These are phyloP conservation scores for Idaea dimidiata DNA, from an alignment of 2,888 invertebrate genomes.

Conservation along the genomic window DNA sequence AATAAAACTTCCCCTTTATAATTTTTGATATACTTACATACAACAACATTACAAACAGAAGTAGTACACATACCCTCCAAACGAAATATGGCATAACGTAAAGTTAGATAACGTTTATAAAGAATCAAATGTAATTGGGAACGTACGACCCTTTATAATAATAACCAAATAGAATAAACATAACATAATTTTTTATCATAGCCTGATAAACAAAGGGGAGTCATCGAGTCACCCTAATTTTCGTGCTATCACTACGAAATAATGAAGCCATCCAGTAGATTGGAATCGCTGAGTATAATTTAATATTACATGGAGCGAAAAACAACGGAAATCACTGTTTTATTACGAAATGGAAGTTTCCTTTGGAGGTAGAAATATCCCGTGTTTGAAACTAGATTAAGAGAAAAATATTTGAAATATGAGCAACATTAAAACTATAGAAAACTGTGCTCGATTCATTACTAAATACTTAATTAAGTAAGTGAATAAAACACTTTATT, in stretches of 20 bases:
- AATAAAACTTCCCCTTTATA: too few relatives aligned
- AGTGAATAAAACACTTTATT: too few relatives aligned
- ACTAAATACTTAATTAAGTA: too few relatives aligned
- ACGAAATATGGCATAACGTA: slow-evolving; percentile 24
- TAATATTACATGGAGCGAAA: slow-evolving; percentile 8
- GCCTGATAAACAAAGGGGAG: slow-evolving; percentile 19
- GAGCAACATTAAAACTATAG: slow-evolving; percentile 14
- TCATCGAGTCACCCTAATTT: slow-evolving; percentile 14
- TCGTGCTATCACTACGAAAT: slow-evolving; percentile 10
- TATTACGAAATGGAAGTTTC: neutral
- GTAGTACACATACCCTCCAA: neutral
- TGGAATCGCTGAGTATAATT: slow-evolving; percentile 11
- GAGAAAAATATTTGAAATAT: slow-evolving; percentile 13
- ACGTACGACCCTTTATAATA: slow-evolving; percentile 21
- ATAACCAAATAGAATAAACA: slow-evolving; percentile 15
- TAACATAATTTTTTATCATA: slow-evolving; percentile 23
- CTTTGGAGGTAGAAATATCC: neutral
- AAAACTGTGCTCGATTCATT: too few relatives aligned
- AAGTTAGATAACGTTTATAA: slow-evolving; percentile 18
- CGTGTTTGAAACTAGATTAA: slow-evolving; percentile 8
- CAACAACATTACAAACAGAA: too few relatives aligned
- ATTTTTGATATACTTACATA: too few relatives aligned
- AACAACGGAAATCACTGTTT: slow-evolving; percentile 1
- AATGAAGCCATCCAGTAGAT: slow-evolving; percentile 16
- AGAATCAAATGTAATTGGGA: slow-evolving; percentile 21